Percentiles rank a stretch among this genome's conserved stretches.
Evolutionary conservation across 92 coral and sea anemone genomes (phyloP).

Genomic region (Meandrina meandrites): DNA sequence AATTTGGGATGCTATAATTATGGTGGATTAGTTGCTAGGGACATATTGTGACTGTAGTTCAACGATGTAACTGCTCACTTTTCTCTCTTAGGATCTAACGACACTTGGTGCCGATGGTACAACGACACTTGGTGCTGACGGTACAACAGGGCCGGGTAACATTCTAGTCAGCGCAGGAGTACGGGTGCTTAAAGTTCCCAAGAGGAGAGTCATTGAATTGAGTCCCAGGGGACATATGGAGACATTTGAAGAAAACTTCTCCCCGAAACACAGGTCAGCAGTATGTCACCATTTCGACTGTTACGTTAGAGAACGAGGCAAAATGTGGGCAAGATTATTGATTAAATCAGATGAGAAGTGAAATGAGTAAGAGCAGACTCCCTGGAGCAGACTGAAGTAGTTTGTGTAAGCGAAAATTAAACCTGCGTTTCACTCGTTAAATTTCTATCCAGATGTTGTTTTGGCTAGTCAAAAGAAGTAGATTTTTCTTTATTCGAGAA

Average conservation of each 20-base stretch:
- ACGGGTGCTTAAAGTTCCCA: constrained; percentile 76
- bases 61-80: no score
- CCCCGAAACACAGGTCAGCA: constrained; percentile 60
- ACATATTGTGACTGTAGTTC: no score
- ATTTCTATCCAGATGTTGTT: no score
- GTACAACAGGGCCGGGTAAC: constrained; percentile 44
- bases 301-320: no score
- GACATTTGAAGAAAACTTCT: constrained; percentile 49
- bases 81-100: constrained; percentile 55
- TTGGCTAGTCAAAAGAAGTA: no score
- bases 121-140: constrained; percentile 14
- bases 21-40: background rate
- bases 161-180: constrained; percentile 87
- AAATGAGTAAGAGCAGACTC: no score
- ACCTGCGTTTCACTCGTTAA: no score
- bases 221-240: constrained; percentile 64
- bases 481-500: no score
- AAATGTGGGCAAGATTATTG: no score
- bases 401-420: no score
- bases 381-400: no score
- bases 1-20: background rate
- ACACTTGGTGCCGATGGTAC: constrained; percentile 21
- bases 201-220: constrained; percentile 63
- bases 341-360: no score
- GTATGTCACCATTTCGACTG: background rate